Evolutionary conservation across 2,888 invertebrate species (phyloP), one percentile per base, ranked within the genome.

Genomic region (Gryllus longicercus): DNA sequence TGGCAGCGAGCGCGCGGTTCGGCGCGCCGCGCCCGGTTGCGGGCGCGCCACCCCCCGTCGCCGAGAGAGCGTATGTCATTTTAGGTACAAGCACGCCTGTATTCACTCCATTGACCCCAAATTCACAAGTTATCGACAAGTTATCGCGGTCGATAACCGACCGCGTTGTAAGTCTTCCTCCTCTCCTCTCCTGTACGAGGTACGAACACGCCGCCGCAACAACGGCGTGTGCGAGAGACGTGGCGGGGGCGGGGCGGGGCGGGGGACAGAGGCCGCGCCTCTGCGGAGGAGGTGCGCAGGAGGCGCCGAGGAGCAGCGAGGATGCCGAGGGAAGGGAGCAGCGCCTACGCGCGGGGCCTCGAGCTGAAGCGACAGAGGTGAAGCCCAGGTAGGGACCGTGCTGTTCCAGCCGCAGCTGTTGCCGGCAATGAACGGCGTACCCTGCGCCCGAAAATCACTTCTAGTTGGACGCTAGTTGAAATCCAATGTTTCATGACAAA

Each of bases 21-120:
- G n/a, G 63, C 63, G 63, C n/a, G 63, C 63, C 63, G n/a, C 63
- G 63, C n/a, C 16, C n/a, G n/a, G 63, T n/a, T n/a, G 16, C 63
- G 63, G 63, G 16, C 63, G 14, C 63, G 16, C n/a, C 63, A 14
- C 63, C n/a, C 63, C n/a, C 63, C 63, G n/a, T n/a, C 63, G 14
- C 63, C 63, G n/a, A n/a, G 63, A 63, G 63, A 63, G 63, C 63
- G 63, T 63, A 63, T 63, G 63, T 63, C 63, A 63, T 63, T 63
- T 63, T 63, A 14, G 63, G 63, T 63, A 63, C 63, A 63, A 63
- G 63, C 63, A 63, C 63, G 63, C 63, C 63, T 63, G 63, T 63
- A 63, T 63, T 63, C 63, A 63, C 63, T 63, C 63, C 63, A 63
- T 63, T 63, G 63, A 63, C 63, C 63, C 63, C 63, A 63, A 63